These are phyloP conservation scores for Asbolus verrucosus DNA, from an alignment of 1,140 invertebrate species.

Conservation along the genomic window DNA sequence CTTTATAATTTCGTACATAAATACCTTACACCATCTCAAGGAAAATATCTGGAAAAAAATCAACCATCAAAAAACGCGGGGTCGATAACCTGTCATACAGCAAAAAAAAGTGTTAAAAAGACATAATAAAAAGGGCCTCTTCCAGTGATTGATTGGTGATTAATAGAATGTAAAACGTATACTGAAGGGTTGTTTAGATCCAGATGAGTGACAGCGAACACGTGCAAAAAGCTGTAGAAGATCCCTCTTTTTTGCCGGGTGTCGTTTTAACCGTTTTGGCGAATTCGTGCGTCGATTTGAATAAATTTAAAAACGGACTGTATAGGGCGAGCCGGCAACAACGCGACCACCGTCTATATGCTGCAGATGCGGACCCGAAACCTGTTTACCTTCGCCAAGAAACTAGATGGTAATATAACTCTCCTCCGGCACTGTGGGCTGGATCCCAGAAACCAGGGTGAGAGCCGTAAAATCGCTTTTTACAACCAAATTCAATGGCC, in stretches of 20 bases:
- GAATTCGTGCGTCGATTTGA: slow-evolving; percentile 19
- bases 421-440: slow-evolving; percentile 24
- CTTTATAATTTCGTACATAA: slow-evolving; percentile 38
- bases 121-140: background rate
- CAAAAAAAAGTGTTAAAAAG: background rate
- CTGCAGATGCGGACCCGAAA: slow-evolving; percentile 53
- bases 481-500: slow-evolving; percentile 19
- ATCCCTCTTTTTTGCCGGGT: too few species aligned
- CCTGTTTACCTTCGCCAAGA: slow-evolving; percentile 62
- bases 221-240: background rate
- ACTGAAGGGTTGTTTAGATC: too few species aligned
- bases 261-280: slow-evolving; percentile 1
- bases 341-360: slow-evolving; percentile 14
- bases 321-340: slow-evolving; percentile 13
- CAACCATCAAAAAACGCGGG: background rate
- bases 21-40: background rate
- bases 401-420: slow-evolving; percentile 58
- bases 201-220: too few species aligned
- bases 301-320: slow-evolving; percentile 32
- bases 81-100: background rate
- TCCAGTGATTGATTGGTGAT: background rate
- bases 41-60: slow-evolving; percentile 7
- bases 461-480: slow-evolving; percentile 34
- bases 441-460: slow-evolving; percentile 30
- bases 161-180: too few species aligned